Evolutionary conservation across 1,140 invertebrate species (phyloP), one percentile per base, ranked within the genome.

Genomic region (Amyelois transitella): DNA sequence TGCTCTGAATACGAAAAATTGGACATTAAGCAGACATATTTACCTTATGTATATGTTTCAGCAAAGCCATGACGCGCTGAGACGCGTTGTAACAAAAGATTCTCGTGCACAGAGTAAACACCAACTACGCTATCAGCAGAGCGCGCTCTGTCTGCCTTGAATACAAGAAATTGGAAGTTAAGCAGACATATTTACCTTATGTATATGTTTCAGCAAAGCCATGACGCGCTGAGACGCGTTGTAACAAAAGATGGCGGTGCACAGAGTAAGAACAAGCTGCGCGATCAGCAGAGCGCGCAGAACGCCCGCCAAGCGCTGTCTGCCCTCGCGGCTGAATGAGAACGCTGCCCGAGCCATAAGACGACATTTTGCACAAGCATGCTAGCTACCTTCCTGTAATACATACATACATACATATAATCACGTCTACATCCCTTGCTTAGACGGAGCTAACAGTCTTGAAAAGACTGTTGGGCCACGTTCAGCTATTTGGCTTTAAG

Each of bases 71-170:
- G 18, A 83, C 80, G 18, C 65, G 66, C 28, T 76, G 38, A 0
- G 79, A 76, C 6, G 72, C 66, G 60, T 86, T 86, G 58, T 86
- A 86, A 59, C 79, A 82, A 62, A 75, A 78, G 51, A 86, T 83
- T 21, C 75, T 75, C 70, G 82, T 74, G 24, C 72, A 65, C 21
- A 84, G 70, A 0, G 82, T 82, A 6, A 84, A 62, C 3, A 76
- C 64, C 1, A 86, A 61, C 60, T 86, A 77, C 6, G 69, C 67
- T 44, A 86, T 84, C 25, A 86, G 64, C 45, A 84, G 67, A 62
- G 72, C 78, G 10, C 82, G 72, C 43, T n/a, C n/a, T n/a, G n/a
- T n/a, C n/a, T n/a, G n/a, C n/a, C n/a, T n/a, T n/a, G n/a, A n/a
- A n/a, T n/a, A n/a, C n/a, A n/a, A n/a, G n/a, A n/a, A n/a, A n/a